Evolutionary conservation across 2,888 invertebrate genomes (phyloP), one percentile per base, ranked within the genome.

Genomic region (Fragum sueziense): DNA sequence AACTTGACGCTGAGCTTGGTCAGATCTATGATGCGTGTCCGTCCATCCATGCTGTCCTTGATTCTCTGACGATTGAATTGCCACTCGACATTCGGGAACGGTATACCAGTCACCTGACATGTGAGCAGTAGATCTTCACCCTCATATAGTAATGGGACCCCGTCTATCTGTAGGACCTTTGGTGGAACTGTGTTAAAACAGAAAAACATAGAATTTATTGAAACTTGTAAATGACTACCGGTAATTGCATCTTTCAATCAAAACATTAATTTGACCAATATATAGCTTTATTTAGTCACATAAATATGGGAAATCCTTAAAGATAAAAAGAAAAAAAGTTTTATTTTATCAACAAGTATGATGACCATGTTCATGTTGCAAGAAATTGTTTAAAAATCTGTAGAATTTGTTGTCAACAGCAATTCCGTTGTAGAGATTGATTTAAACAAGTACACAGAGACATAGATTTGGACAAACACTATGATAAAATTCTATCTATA

Each of bases 171-270:
- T 33, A 70, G 37, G 7, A 90, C 85, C 34, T 76, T 80, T 14
- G 90, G 90, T 37, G 88, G 83, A 20, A 89, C 91, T 91, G 84
- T 6, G n/a, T n/a, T n/a, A n/a, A n/a, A n/a, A n/a, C n/a, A n/a
- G n/a, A n/a, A n/a, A n/a, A n/a, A n/a, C n/a, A n/a, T n/a, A n/a
- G n/a, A n/a, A n/a, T n/a, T n/a, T n/a, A n/a, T n/a, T n/a, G n/a
- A n/a, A n/a, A n/a, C n/a, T n/a, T n/a, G n/a, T n/a, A n/a, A n/a
- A n/a, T n/a, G n/a, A n/a, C n/a, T n/a, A n/a, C n/a, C n/a, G n/a
- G n/a, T n/a, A n/a, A n/a, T n/a, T n/a, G n/a, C n/a, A n/a, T n/a
- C n/a, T n/a, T n/a, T n/a, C n/a, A n/a, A n/a, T n/a, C n/a, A n/a
- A n/a, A n/a, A n/a, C n/a, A n/a, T n/a, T n/a, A n/a, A n/a, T n/a